Evolutionary conservation across 2,797 vertebrate genomes (phyloP).

Genomic region (Erpetoichthys calabaricus): DNA sequence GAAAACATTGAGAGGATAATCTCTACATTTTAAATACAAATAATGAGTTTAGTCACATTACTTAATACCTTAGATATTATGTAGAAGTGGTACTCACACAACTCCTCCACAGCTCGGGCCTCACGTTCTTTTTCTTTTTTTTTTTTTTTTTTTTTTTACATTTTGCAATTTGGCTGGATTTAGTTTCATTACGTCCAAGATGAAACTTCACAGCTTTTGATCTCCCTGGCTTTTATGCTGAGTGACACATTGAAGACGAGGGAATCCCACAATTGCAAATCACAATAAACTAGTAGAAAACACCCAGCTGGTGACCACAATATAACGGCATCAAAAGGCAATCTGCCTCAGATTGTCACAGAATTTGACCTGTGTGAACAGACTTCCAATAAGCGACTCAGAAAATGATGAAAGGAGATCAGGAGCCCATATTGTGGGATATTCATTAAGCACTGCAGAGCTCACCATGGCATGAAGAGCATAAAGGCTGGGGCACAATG

Average conservation of each 20-base stretch:
- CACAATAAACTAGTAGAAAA: not conserved
- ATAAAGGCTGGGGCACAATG: not conserved
- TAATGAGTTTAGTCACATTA: too few species aligned
- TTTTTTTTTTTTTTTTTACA: too few species aligned
- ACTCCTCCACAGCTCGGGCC: too few species aligned
- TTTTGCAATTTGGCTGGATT: too few species aligned
- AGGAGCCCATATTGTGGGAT: not conserved
- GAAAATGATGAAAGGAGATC: slow-evolving; percentile 4
- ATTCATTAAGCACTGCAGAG: not conserved
- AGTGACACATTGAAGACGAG: not conserved
- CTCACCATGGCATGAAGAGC: slow-evolving; percentile 1
- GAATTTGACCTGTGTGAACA: slow-evolving; percentile 14
- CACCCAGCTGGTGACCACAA: not conserved
- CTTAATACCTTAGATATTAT: too few species aligned
- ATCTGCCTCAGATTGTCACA: slow-evolving; percentile 12
- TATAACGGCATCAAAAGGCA: slow-evolving; percentile 14
- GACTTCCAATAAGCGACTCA: slow-evolving; percentile 19
- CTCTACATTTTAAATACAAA: too few species aligned
- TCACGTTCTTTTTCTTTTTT: too few species aligned
- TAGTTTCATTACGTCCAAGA: too few species aligned
- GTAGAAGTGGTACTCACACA: too few species aligned
- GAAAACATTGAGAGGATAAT: too few species aligned
- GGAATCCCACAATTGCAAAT: not conserved
- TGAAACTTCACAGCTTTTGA: too few species aligned
- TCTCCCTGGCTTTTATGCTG: too few species aligned